phyloP scores from a whole-genome alignment of 2,797 vertebrate genomes.

The Lithobates pipiens region DNA sequence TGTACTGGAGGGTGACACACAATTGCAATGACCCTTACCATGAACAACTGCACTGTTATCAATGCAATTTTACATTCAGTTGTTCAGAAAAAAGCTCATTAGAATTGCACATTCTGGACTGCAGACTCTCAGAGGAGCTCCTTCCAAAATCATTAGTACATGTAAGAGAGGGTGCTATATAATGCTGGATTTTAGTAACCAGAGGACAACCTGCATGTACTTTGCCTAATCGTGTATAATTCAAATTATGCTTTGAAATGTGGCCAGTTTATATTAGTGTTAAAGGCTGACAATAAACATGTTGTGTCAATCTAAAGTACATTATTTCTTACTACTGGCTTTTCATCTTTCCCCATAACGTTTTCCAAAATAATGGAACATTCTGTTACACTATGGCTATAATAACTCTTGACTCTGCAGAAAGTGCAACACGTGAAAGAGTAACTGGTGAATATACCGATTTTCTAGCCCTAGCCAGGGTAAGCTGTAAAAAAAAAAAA shows the following conservation, averaged over 20 bases:
- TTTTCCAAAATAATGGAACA: constrained; percentile 7
- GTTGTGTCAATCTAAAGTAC: neutral
- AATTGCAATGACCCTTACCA: neutral
- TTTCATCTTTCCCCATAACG: constrained; percentile 20
- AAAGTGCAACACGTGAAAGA: constrained; percentile 57
- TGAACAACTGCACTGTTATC: neutral
- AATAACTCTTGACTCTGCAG: constrained; percentile 39
- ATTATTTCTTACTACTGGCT: constrained; percentile 41
- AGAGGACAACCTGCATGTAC: neutral
- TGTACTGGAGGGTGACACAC: neutral
- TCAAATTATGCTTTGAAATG: neutral
- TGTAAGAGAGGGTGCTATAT: neutral
- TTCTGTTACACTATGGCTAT: constrained; percentile 51
- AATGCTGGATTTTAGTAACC: neutral
- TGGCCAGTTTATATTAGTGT: constrained; percentile 31
- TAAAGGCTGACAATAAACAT: constrained; percentile 11
- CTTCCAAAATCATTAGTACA: neutral
- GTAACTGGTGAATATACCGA: constrained; percentile 19
- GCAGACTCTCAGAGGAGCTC: neutral
- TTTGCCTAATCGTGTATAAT: neutral
- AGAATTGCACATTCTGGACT: neutral
- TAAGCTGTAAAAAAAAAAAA: constrained; percentile 21
- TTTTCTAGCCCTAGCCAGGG: constrained; percentile 29
- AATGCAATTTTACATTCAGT: neutral
- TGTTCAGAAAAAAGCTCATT: neutral